Evolutionary conservation across 2,888 invertebrate species (phyloP).

Genomic region (Gari tellinella): DNA sequence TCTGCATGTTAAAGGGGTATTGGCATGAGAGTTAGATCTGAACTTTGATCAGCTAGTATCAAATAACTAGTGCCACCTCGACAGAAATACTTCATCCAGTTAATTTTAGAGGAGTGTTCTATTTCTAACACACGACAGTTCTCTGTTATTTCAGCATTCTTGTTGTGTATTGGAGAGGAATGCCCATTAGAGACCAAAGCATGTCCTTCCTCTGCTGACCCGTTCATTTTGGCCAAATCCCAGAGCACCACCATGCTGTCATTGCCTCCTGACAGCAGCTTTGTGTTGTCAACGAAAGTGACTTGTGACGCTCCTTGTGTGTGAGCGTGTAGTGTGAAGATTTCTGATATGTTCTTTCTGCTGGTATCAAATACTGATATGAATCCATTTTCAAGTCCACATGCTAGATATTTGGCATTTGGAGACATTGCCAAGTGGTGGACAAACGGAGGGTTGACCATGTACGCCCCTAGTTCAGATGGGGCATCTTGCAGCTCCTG

Average conservation of each 20-base stretch:
- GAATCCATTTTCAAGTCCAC: conserved; percentile 81
- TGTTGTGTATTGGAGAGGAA: conserved; percentile 62
- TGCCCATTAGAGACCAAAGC: conserved; percentile 52
- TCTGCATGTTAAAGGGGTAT: conserved; percentile 26
- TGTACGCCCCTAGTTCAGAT: conserved; percentile 72
- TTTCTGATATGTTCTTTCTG: conserved; percentile 72
- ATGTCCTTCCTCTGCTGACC: conserved; percentile 26
- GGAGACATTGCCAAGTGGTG: conserved; percentile 75
- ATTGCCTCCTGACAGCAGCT: conserved; percentile 79
- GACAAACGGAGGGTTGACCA: conserved; percentile 82
- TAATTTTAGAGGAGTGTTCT: conserved; percentile 76
- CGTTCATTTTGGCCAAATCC: conserved; percentile 73
- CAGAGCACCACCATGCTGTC: conserved; percentile 76
- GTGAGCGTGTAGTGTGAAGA: conserved; percentile 77
- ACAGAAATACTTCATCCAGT: conserved; percentile 79
- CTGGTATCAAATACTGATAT: conserved; percentile 77
- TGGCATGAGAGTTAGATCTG: conserved; percentile 68
- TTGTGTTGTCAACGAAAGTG: conserved; percentile 73
- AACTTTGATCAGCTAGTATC: conserved; percentile 79
- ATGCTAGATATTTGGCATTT: conserved; percentile 72
- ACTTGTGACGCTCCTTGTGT: conserved; percentile 82
- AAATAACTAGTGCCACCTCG: conserved; percentile 60
- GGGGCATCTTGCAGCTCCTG: conserved; percentile 75
- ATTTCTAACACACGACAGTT: conserved; percentile 67
- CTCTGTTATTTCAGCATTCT: conserved; percentile 66